Conservation (phyloP, 2,797 vertebrate species). For the Garrulus glandarius region DNA sequence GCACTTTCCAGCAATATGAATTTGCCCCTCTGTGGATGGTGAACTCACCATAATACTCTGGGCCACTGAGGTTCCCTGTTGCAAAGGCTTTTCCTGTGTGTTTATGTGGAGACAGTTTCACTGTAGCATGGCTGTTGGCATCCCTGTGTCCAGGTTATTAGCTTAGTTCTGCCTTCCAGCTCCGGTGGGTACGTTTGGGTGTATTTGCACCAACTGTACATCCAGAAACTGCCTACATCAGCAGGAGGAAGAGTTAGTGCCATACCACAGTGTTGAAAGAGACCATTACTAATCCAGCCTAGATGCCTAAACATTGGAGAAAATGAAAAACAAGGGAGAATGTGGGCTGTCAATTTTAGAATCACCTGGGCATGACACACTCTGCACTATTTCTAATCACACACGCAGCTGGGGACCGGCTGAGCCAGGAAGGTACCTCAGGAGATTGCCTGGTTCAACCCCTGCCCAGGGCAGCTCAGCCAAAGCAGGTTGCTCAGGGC, state of each 20-base stretch:
- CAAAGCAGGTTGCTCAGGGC: background rate
- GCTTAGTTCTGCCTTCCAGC: background rate
- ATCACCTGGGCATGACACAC: background rate
- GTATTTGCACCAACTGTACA: background rate
- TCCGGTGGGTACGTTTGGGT: background rate
- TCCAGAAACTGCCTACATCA: background rate
- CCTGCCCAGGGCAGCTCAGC: background rate
- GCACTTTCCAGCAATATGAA: background rate
- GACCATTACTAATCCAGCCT: background rate
- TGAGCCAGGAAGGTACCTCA: background rate
- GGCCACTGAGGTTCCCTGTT: background rate
- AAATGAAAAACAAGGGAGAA: background rate
- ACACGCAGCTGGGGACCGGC: background rate
- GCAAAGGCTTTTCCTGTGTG: background rate
- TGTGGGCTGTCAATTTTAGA: background rate
- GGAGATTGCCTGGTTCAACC: background rate
- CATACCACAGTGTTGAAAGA: background rate
- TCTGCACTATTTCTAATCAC: background rate
- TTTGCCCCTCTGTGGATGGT: background rate
- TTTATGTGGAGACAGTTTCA: background rate
- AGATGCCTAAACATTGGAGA: background rate
- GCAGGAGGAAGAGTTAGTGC: background rate
- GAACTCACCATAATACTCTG: background rate
- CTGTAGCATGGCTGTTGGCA: background rate
- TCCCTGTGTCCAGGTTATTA: background rate